These are phyloP conservation scores for Gambusia yucatana DNA, from an alignment of 2,797 vertebrate species.

Conservation along the genomic window DNA sequence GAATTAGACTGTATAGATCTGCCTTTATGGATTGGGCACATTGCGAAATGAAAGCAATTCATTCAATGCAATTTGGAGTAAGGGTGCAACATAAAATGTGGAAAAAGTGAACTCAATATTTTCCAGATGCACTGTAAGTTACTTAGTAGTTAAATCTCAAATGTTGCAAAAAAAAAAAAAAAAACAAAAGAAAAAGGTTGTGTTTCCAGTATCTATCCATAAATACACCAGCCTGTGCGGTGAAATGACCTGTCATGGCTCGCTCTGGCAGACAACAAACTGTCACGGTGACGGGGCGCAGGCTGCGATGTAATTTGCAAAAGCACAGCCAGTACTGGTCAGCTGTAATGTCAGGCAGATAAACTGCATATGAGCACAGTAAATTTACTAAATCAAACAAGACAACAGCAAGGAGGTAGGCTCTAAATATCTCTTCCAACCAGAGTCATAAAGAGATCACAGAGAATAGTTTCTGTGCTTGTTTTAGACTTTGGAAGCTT, in stretches of 20 bases:
- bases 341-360: conserved; percentile 59
- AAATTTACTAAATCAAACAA: conserved; percentile 35
- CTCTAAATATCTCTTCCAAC: not conserved
- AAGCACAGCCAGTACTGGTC: conserved; percentile 61
- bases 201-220: not conserved
- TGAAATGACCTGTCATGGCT: conserved; percentile 11
- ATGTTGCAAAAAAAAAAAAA: not conserved
- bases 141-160: not conserved
- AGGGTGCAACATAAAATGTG: not conserved
- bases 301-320: conserved; percentile 56
- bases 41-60: not conserved
- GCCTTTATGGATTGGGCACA: no score
- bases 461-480: not conserved
- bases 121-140: no score
- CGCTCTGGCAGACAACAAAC: conserved; percentile 36
- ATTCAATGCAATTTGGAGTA: not conserved
- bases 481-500: not conserved
- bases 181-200: no score
- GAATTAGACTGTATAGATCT: no score
- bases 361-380: conserved; percentile 46
- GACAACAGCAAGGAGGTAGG: not conserved
- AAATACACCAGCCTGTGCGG: conserved; percentile 9
- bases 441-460: not conserved
- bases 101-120: no score
- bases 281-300: conserved; percentile 49